Percentiles rank a stretch among this genome's conserved stretches.
Conservation (phyloP, 2,797 vertebrate species). For the Xenentodon cancila region DNA sequence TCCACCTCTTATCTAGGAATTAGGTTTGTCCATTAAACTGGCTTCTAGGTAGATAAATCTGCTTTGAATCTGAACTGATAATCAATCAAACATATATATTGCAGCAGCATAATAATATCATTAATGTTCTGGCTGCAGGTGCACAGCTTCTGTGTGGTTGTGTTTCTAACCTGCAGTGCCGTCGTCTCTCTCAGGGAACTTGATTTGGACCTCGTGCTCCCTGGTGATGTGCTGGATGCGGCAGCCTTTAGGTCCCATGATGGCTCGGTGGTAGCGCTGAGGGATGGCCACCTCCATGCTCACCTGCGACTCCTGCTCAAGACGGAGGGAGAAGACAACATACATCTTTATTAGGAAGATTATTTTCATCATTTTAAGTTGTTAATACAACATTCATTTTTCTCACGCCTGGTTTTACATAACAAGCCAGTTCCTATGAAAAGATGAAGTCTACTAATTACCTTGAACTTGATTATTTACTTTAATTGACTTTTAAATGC, state of each 20-base stretch:
- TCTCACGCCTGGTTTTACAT: too few species aligned
- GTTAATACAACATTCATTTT: too few species aligned
- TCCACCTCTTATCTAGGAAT: too few species aligned
- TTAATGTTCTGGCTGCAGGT: background rate
- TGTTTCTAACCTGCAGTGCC: slow-evolving; percentile 60
- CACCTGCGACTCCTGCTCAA: slow-evolving; percentile 83
- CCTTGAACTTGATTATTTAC: too few species aligned
- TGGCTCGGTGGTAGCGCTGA: slow-evolving; percentile 82
- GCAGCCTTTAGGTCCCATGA: slow-evolving; percentile 86
- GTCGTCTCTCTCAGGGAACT: slow-evolving; percentile 87
- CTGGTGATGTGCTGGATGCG: slow-evolving; percentile 84
- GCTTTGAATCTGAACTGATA: background rate
- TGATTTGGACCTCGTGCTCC: slow-evolving; percentile 85
- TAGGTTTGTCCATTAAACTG: too few species aligned
- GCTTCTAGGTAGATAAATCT: too few species aligned
- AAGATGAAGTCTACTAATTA: too few species aligned
- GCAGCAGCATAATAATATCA: background rate
- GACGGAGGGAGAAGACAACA: slow-evolving; percentile 9
- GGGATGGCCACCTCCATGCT: slow-evolving; percentile 81
- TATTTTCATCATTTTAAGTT: too few species aligned
- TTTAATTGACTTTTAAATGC: too few species aligned
- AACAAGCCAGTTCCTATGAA: too few species aligned
- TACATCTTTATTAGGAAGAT: background rate
- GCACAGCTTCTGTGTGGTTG: background rate
- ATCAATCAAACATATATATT: too few species aligned